Base-by-base conservation (phyloP, 1,140 invertebrate genomes). In the Telenomus remus region DNA sequence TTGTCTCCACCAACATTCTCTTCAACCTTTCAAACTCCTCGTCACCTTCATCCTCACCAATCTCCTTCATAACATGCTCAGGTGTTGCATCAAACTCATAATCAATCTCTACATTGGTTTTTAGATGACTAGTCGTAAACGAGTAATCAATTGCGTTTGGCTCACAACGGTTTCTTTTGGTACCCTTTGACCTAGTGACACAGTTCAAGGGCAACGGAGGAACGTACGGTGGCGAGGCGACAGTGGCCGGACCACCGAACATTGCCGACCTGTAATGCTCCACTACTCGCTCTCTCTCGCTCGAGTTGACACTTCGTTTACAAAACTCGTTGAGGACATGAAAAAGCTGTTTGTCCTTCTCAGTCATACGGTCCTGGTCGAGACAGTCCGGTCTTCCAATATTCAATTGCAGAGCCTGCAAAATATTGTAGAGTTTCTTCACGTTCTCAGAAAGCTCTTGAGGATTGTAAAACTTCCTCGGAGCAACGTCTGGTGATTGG, bases 291-390 rank as follows among this genome's bases (percentile, higher is more conserved):
- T 66, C 14, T 0, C 54, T 50, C 11, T 79, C 63, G 1, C 3
- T 13, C 0, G 64, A 57, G 16, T 60, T 44, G 0, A 15, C 14
- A 8, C 50, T 48, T 7, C 54, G 44, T 43, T 37, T 15, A 39
- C 27, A 48, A 2, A 79, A 79, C 42, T 81, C 56, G 34, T 46
- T 74, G 0, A 84, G 44, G 0, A 82, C 79, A 16, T 39, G 14
- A 4, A 86, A 73, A 2, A 87, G 34, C 27, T 85, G 78, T 15
- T 72, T 80, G 11, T 86, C 66, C 4, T 53, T 81, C 15, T 81
- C 70, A 0, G n/a, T 56, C 4, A 86, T 42, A 4, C 53, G 14
- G 10, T 68, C 43, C 3, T 78, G 49, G 8, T 71, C 57, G 1
- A 76, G 9, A 8, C 78, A 53, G 46, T 80, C 27, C 6, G 74